These are phyloP conservation scores for Anagyrus pseudococci DNA, from an alignment of 2,888 invertebrate genomes.

Conservation along the genomic window DNA sequence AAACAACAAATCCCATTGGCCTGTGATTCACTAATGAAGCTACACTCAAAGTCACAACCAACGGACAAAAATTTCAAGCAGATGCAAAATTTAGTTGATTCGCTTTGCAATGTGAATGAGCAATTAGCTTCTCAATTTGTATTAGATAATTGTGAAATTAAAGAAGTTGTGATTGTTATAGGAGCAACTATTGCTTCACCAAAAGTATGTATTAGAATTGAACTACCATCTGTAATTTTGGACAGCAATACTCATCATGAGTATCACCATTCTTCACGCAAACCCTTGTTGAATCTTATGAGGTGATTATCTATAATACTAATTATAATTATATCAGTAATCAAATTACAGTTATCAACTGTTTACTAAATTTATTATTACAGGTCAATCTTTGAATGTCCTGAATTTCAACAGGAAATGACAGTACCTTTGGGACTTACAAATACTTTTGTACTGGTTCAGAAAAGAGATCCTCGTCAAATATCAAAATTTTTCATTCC, in stretches of 20 bases:
- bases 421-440: conserved; percentile 53
- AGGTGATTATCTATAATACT: conserved; percentile 46
- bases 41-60: conserved; percentile 48
- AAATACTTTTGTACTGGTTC: conserved; percentile 58
- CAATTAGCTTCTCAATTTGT: conserved; percentile 51
- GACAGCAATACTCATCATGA: conserved; percentile 51
- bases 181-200: conserved; percentile 59
- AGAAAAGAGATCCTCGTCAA: conserved; percentile 51
- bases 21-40: conserved; percentile 54
- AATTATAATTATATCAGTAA: conserved; percentile 2
- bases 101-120: conserved; percentile 48
- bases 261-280: conserved; percentile 55
- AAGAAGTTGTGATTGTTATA: conserved; percentile 56
- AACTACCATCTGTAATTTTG: conserved; percentile 52
- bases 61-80: conserved; percentile 47
- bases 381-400: conserved; percentile 56
- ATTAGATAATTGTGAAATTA: conserved; percentile 48
- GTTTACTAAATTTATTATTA: conserved; percentile 1
- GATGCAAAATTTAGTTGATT: conserved; percentile 46
- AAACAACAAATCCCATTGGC: conserved; percentile 61
- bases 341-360: background rate
- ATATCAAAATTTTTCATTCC: conserved; percentile 55
- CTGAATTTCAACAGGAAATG: conserved; percentile 56
- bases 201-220: conserved; percentile 52
- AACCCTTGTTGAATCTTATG: conserved; percentile 57